These are phyloP conservation scores for Agelastica alni DNA, from an alignment of 2,888 invertebrate species.

Conservation along the genomic window DNA sequence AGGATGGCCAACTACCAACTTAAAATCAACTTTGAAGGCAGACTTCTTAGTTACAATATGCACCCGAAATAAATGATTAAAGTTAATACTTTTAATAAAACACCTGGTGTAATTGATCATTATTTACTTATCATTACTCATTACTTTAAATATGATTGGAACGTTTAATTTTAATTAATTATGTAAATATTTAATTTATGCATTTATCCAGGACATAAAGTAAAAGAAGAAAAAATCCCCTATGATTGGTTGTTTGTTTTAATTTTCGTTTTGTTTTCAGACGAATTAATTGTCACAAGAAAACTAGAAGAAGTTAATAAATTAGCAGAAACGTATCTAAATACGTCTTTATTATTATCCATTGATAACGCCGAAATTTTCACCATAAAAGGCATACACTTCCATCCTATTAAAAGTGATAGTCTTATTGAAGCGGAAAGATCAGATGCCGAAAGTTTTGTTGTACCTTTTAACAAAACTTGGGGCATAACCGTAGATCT, in stretches of 20 bases:
- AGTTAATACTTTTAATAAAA: no score
- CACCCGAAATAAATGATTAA: no score
- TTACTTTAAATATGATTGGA: no score
- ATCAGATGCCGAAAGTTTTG: constrained; percentile 74
- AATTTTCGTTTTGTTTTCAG: constrained; percentile 21
- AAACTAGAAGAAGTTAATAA: constrained; percentile 31
- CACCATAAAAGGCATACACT: constrained; percentile 69
- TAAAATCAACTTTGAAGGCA: no score
- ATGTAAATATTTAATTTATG: no score
- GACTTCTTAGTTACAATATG: no score
- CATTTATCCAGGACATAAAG: no score
- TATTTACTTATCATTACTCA: no score
- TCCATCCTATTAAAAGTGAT: constrained; percentile 65
- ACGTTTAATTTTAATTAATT: no score
- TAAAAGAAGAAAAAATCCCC: no score
- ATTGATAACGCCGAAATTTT: constrained; percentile 76
- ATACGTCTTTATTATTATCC: constrained; percentile 55
- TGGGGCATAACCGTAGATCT: constrained; percentile 70
- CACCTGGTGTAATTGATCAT: no score
- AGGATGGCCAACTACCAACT: no score
- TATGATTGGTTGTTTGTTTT: neutral
- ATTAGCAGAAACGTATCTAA: constrained; percentile 31
- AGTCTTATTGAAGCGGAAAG: constrained; percentile 72
- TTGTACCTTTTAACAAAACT: constrained; percentile 71
- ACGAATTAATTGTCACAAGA: constrained; percentile 29